Evolutionary conservation across 92 coral and sea anemone species (phyloP), one percentile per base, ranked within the genome.

Genomic region (Bergia sp.): DNA sequence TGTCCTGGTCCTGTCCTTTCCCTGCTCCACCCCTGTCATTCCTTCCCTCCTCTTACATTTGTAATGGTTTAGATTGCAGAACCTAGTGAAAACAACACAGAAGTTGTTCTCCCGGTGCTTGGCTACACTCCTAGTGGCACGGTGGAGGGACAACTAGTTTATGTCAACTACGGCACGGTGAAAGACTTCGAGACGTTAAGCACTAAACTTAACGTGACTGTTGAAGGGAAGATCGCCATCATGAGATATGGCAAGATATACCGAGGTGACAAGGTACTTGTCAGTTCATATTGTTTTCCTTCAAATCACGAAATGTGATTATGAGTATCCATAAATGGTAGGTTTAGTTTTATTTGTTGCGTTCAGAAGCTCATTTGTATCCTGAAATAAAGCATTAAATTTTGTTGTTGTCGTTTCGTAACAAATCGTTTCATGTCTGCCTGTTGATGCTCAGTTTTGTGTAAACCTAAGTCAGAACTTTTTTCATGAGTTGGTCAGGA

Each of bases 241-340:
- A 95, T 96, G 98, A 88, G 99, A 95, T 96, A 96, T 88, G 98
- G 99, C 18, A 92, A 90, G 90, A 93, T 93, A 77, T 95, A 65
- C 77, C 92, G 99, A 12, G 99, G 99, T 73, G 93, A 93, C 77
- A 95, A 93, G 98, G 99, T 96, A 73, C 38, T 5, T n/a, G 11
- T 41, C 7, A 76, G 80, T 41, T 39, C n/a, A 6, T 10, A 6
- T 23, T 71, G 9, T 18, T 57, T 13, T 57, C 20, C 12, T 11
- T 8, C 20, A 29, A 23, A 71, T 71, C 15, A 37, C 0, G 4
- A 37, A 67, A 29, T 45, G 5, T 45, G 50, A 7, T 45, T 45
- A 2, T 45, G 50, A 45, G 8, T 7, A 53, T 53, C 58, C 58
- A 1, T 1, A 11, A 53, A 53, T 10, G 15, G 13, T 53, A 53